Percentiles rank a stretch among this genome's conserved stretches.
Evolutionary conservation across 2,888 invertebrate species (phyloP).

Genomic region (Heteropelma amictum): DNA sequence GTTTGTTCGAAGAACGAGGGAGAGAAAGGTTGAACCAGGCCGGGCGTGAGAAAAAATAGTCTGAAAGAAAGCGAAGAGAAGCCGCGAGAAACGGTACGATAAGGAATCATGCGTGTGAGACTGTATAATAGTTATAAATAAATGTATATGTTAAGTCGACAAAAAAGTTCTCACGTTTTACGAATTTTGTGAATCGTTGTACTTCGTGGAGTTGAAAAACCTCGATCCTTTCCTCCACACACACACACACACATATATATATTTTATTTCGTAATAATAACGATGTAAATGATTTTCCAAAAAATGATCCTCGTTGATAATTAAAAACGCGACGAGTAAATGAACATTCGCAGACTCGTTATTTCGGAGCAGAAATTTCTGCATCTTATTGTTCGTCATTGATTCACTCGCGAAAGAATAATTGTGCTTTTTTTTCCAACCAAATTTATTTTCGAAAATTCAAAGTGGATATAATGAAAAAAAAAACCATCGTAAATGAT

Average conservation of each 20-base stretch:
- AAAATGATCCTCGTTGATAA: no score
- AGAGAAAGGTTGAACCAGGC: conserved; percentile 53
- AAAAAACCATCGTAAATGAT: background rate
- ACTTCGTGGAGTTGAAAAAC: background rate
- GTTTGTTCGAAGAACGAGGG: conserved; percentile 43
- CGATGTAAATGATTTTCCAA: no score
- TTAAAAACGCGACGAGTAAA: no score
- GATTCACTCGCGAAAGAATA: no score
- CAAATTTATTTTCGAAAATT: no score
- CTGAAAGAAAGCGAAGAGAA: conserved; percentile 59
- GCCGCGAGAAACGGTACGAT: conserved; percentile 60
- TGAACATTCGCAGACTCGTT: no score
- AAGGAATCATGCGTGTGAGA: conserved; percentile 72
- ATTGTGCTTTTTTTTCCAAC: no score
- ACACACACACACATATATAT: no score
- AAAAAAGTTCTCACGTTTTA: background rate
- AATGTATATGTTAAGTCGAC: conserved; percentile 73
- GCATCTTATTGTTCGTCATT: no score
- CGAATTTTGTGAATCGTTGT: background rate
- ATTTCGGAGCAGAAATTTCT: no score
- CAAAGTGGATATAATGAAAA: no score
- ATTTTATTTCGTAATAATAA: no score
- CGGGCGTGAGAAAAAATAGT: conserved; percentile 57
- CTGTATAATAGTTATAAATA: conserved; percentile 76
- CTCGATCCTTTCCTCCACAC: background rate